These are phyloP conservation scores for Pycnonotus jocosus DNA, from an alignment of 2,113 vertebrate genomes.

Conservation along the genomic window DNA sequence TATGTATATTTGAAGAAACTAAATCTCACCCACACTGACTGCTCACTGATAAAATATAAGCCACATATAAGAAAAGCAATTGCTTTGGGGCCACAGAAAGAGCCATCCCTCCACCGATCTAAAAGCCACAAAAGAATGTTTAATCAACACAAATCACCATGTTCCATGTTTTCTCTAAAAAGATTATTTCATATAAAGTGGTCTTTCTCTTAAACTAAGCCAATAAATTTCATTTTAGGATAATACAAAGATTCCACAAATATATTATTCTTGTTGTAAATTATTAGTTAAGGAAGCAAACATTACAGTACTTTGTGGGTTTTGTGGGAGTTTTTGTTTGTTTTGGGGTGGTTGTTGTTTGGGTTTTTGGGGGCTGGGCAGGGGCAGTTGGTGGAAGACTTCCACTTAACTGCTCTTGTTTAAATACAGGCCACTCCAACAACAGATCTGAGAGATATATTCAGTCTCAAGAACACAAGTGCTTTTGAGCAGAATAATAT, in stretches of 20 bases:
- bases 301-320: background rate
- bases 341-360: background rate
- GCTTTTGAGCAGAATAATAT: background rate
- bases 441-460: background rate
- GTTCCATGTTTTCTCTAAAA: background rate
- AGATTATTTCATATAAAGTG: background rate
- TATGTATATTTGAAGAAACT: background rate
- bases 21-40: background rate
- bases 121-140: background rate
- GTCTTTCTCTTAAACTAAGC: background rate
- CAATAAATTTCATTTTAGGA: background rate
- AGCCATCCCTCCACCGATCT: background rate
- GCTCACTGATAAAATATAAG: background rate
- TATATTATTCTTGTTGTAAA: background rate
- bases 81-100: background rate
- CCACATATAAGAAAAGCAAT: background rate
- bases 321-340: background rate
- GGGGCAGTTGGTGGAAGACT: background rate
- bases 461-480: background rate
- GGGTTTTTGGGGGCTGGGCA: rapidly evolving
- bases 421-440: background rate
- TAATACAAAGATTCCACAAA: background rate
- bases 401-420: background rate
- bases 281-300: background rate
- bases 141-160: background rate